These are phyloP conservation scores for Omphaloscelis lunosa DNA, from an alignment of 2,888 invertebrate genomes.

Conservation along the genomic window DNA sequence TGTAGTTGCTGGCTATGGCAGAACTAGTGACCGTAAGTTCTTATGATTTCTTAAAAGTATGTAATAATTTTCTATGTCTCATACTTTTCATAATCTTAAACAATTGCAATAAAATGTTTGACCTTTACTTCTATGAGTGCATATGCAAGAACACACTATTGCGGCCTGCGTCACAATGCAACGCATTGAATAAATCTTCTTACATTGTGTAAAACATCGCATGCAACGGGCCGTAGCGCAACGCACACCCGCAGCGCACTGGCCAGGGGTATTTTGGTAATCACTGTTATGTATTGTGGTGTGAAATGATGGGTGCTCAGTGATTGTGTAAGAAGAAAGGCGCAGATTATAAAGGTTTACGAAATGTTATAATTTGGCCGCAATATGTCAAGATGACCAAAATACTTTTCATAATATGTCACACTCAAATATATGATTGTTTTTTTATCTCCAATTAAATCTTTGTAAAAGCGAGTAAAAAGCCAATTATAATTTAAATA, in stretches of 20 bases:
- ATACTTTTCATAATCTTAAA: not conserved
- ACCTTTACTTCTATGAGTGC: too few relatives aligned
- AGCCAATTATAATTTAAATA: not conserved
- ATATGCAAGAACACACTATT: not conserved
- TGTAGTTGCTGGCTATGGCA: constrained; percentile 78
- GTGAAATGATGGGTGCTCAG: too few relatives aligned
- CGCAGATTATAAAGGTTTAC: too few relatives aligned
- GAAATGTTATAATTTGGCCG: not conserved
- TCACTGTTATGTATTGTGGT: too few relatives aligned
- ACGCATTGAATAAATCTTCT: too few relatives aligned
- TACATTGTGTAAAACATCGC: too few relatives aligned
- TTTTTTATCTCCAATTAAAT: not conserved
- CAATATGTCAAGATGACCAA: not conserved
- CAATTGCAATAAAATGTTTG: not conserved
- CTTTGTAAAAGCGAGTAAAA: not conserved
- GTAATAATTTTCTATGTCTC: too few relatives aligned
- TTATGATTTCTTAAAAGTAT: not conserved
- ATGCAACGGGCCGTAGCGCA: not conserved
- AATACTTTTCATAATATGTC: not conserved
- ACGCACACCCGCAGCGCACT: not conserved
- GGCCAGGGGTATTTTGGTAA: not conserved
- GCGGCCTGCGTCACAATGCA: too few relatives aligned
- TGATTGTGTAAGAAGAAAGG: too few relatives aligned
- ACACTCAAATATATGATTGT: not conserved
- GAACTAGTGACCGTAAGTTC: constrained; percentile 77